Base-by-base conservation (phyloP, 2,797 vertebrate species). In the Danio choprae region DNA sequence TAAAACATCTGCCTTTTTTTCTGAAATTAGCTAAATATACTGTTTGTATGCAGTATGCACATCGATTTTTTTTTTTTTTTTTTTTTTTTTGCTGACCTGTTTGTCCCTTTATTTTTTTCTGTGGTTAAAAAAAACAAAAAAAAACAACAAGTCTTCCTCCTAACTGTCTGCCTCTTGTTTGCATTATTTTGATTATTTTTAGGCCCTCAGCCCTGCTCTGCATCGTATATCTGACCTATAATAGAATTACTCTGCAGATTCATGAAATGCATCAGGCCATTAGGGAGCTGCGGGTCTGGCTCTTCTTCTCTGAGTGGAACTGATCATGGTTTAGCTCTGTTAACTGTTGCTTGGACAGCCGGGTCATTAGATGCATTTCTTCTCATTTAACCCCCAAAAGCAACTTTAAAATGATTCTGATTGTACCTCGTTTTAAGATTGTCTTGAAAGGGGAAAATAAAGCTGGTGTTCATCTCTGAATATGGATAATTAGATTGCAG, bases 101-200 rank as follows among this genome's bases (percentile, higher is more conserved):
- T 68, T 65, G 48, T 58, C 20, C 53, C 22, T 13, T 7, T 6
- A 18, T 22, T 29, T 74, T 74, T 29, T 29, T 16, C 16, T 56
- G 7, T 51, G 12, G 50, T 46, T n/a, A n/a, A n/a, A n/a, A n/a
- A n/a, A n/a, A n/a, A n/a, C n/a, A n/a, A 2, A 2, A 46, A 46
- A 63, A 10, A 77, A 55, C 72, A 74, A 46, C 50, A 43, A 10
- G 20, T 46, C 44, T 55, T 50, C 69, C 78, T 6, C 36, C 48
- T 58, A 70, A 67, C 40, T 5, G 41, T 68, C 64, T 79, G 48
- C 60, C 38, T 76, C 63, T 77, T 40, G 16, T 43, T 84, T 51
- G 9, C 40, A 41, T 83, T 69, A 73, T 81, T 81, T 75, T 2
- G 63, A 77, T 81, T 84, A 87, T 87, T 85, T 83, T 83, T 85